phyloP scores from a whole-genome alignment of 2,888 invertebrate species.

The Steinernema hermaphroditum region DNA sequence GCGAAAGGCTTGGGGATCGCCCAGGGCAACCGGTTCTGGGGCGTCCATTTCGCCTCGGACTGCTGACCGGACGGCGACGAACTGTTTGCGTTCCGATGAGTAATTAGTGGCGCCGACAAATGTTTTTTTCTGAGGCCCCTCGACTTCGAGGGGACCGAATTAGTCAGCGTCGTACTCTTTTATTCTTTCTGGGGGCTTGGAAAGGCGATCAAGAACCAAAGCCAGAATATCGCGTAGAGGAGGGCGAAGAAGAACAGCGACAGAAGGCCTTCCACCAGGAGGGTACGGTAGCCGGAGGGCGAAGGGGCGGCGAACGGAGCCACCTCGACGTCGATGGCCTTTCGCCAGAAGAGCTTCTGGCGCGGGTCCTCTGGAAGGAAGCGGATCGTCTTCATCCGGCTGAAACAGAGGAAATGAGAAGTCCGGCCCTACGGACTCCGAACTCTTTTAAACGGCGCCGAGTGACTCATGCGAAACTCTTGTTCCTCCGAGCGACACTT shows the following conservation, averaged over 20 bases:
- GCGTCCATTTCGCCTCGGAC: slow-evolving; percentile 18
- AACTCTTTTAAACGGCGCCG: neutral
- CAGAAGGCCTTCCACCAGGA: neutral
- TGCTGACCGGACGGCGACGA: slow-evolving; percentile 25
- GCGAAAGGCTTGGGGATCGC: slow-evolving; percentile 21
- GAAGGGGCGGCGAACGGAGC: neutral
- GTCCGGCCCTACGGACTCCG: neutral
- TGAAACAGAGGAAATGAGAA: neutral
- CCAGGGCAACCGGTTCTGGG: slow-evolving; percentile 1
- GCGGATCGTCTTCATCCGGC: neutral
- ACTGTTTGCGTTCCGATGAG: slow-evolving; percentile 22
- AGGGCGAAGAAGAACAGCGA: neutral
- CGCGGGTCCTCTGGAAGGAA: neutral
- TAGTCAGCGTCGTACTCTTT: neutral
- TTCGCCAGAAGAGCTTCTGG: neutral
- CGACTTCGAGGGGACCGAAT: slow-evolving; percentile 17
- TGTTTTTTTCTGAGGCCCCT: neutral
- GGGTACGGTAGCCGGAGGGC: neutral
- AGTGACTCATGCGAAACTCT: slow-evolving; percentile 19
- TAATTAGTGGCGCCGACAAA: neutral
- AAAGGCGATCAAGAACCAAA: slow-evolving; percentile 14
- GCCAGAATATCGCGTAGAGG: neutral
- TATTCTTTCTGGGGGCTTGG: slow-evolving; percentile 10
- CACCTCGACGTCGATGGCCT: neutral
- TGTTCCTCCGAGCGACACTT: neutral